A percentile compares a stretch with the other conserved stretches of the same genome.
These are phyloP conservation scores for Zaprionus nigranus DNA, from an alignment of 1,140 invertebrate genomes.

Conservation along the genomic window DNA sequence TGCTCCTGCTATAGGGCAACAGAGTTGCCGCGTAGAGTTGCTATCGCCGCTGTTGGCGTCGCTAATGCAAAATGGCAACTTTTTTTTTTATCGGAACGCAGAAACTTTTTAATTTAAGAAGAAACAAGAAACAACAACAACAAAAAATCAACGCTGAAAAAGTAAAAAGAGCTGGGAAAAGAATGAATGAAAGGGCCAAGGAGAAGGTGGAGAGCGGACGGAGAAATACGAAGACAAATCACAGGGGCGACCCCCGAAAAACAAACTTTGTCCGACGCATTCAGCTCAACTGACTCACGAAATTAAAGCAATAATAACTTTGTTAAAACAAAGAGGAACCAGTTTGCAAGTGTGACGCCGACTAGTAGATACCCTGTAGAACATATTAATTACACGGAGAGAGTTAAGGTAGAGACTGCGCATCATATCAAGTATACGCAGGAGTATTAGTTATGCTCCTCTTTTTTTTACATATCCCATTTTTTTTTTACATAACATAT, in stretches of 20 bases:
- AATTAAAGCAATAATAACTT: slow-evolving; percentile 83
- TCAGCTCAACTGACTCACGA: slow-evolving; percentile 70
- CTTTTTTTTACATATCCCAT: not conserved
- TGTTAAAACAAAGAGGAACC: slow-evolving; percentile 47
- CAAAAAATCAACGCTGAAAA: slow-evolving; percentile 4
- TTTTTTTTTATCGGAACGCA: slow-evolving; percentile 38
- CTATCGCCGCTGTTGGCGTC: not conserved
- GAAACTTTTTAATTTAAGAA: slow-evolving; percentile 74
- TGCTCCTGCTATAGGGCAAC: not conserved
- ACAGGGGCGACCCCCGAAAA: slow-evolving; percentile 31
- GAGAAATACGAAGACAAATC: slow-evolving; percentile 44
- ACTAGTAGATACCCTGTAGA: not conserved
- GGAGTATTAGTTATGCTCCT: not conserved
- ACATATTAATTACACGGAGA: not conserved
- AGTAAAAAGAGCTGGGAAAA: slow-evolving; percentile 8
- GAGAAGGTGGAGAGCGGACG: not conserved
- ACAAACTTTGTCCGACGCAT: slow-evolving; percentile 39
- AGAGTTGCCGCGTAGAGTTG: slow-evolving; percentile 17
- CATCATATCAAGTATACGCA: not conserved
- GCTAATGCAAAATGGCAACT: slow-evolving; percentile 44
- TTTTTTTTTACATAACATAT: not conserved
- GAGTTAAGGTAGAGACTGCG: not conserved
- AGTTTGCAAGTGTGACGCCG: not conserved
- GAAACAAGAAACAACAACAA: slow-evolving; percentile 40
- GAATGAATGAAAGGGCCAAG: not conserved